A percentile compares a stretch with the other conserved stretches of the same genome.
phyloP scores from a whole-genome alignment of 2,113 vertebrate species.

The Myodes glareolus region DNA sequence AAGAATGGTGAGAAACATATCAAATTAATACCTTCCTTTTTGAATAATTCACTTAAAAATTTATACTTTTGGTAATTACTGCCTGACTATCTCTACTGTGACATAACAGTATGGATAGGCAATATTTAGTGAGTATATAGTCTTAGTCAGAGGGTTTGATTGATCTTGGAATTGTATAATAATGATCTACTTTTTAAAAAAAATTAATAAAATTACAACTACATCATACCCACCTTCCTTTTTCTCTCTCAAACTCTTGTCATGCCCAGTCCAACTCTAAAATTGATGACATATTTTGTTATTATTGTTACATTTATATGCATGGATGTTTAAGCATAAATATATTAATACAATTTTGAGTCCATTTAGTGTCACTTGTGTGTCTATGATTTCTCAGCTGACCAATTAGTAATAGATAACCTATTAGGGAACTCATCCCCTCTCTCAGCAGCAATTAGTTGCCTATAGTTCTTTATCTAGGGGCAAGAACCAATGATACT shows the following conservation, averaged over 20 bases:
- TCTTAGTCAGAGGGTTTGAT: slow-evolving; percentile 6
- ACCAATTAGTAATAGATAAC: too few relatives aligned
- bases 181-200: background rate
- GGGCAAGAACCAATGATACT: background rate
- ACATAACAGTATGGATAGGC: background rate
- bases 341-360: background rate
- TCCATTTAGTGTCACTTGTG: background rate
- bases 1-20: background rate
- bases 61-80: background rate
- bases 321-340: background rate
- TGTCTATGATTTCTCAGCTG: background rate
- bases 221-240: background rate
- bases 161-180: background rate
- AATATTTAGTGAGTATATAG: background rate
- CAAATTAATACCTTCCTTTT: background rate
- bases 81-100: background rate
- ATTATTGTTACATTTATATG: background rate
- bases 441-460: too few relatives aligned
- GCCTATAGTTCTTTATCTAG: too few relatives aligned
- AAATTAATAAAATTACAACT: background rate
- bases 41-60: slow-evolving; percentile 34
- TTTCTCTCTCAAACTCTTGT: background rate
- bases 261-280: background rate
- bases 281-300: background rate
- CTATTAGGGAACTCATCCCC: too few relatives aligned